Base-by-base conservation (phyloP, 2,113 vertebrate genomes). In the Alligator sinensis region DNA sequence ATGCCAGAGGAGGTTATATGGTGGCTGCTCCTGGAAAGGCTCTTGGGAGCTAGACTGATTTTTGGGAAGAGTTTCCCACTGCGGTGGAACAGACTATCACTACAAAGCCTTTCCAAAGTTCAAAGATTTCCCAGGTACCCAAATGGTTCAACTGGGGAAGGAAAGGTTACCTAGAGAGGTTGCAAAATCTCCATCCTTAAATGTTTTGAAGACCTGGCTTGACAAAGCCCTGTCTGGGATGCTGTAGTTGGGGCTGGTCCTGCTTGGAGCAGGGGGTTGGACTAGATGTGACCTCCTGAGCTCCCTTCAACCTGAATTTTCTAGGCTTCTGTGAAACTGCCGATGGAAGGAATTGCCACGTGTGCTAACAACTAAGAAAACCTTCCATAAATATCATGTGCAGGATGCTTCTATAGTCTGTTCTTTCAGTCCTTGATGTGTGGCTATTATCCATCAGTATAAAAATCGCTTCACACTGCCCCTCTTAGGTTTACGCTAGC, bases 401-500 rank as follows among this genome's bases (percentile, higher is more conserved):
- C 47, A 47, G 38, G 38, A 38, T 38, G 38, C 38, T 38, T 38
- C 38, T 38, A 9, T 47, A 47, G 47, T 47, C 47, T 47, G 47
- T 47, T 30, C 75, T 14, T 18, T 21, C 58, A 54, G 21, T 24
- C n/a, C 77, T 82, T 10, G 21, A 5, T 11, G 60, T 0, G 1
- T 1, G 82, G 9, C 57, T 58, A 15, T 27, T 27, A 1, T 4
- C 70, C 66, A 9, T 30, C 13, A 11, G 22, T 0, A 17, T 64
- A 57, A 28, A 2, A 4, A 47, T n/a, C 38, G 15, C 81, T 9
- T 55, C 7, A 74, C 1, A 1, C 30, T 22, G 1, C 11, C 59
- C 57, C n/a, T 24, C n/a, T 79, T 34, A 24, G 21, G 34, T 16
- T 8, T 21, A 24, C 6, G 22, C 79, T 12, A 0, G 1, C 0